Base-by-base conservation (phyloP, 2,113 vertebrate species). In the Myrmecobius fasciatus region DNA sequence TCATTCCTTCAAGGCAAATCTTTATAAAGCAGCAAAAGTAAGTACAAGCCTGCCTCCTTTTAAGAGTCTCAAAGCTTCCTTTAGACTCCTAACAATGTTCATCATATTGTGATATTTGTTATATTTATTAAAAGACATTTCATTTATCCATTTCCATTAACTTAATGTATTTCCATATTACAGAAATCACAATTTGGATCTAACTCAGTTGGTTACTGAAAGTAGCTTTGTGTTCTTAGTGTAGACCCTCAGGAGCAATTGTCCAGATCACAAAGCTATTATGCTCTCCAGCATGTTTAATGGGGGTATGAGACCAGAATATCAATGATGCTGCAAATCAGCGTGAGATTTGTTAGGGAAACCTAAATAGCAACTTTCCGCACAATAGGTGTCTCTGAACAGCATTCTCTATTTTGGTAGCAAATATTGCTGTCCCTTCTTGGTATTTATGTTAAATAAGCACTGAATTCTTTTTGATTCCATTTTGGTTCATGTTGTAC, bases 401-500 rank as follows among this genome's bases (percentile, higher is more conserved):
- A 95, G 67, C 22, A 94, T 75, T 91, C 60, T 83, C 91, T 95
- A 47, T 52, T 25, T 91, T 90, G 60, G 22, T 53, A 96, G 92
- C 25, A 95, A 96, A 92, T 94, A 90, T 60, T 96, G 3, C 47
- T 97, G 8, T 90, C 56, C 14, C 8, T 94, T 94, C 91, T 47
- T 95, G 53, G 9, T 53, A 91, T 94, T 95, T 92, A 93, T 24
- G 93, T 28, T 89, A 95, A 67, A 89, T 94, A 95, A 93, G 8
- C n/a, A 83, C 2, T 91, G 25, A 51, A 52, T 95, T 92, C 47
- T 96, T 49, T 67, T n/a, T 48, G 26, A 93, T 94, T 96, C 25
- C 10, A 49, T 94, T 96, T 94, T 97, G 91, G 94, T 95, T 96
- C 91, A 52, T 90, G 8, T 31, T 48, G 20, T 91, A 67, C 31